These are phyloP conservation scores for Oncorhynchus tshawytscha DNA, from an alignment of 2,113 vertebrate species.

Conservation along the genomic window DNA sequence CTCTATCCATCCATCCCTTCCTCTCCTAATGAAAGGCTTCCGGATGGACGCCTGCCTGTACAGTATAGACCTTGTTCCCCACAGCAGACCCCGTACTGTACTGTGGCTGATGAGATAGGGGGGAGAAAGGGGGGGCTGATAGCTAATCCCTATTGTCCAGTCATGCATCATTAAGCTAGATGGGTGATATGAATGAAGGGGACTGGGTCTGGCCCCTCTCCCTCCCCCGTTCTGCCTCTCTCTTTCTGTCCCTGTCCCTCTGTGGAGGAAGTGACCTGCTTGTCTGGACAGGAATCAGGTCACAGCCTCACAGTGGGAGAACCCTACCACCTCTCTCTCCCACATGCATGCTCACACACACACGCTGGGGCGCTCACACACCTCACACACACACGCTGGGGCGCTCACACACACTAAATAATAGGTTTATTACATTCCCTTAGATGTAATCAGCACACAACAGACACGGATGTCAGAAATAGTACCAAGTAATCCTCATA, in stretches of 20 bases:
- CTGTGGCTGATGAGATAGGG: conserved; percentile 17
- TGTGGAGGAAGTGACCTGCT: conserved; percentile 72
- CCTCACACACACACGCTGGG: neutral
- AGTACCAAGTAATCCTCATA: too few relatives aligned
- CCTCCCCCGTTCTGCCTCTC: conserved; percentile 51
- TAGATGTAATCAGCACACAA: too few relatives aligned
- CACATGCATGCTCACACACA: neutral
- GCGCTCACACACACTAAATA: neutral
- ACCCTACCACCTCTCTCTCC: conserved; percentile 48
- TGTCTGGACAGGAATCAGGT: conserved; percentile 67
- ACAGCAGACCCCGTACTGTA: conserved; percentile 52
- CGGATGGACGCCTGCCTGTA: conserved; percentile 47
- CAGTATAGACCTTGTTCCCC: conserved; percentile 60
- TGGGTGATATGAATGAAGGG: conserved; percentile 60
- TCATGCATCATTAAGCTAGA: conserved; percentile 65
- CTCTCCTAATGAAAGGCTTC: conserved; percentile 57
- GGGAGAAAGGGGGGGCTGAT: conserved; percentile 17
- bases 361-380: neutral
- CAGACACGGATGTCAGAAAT: too few relatives aligned
- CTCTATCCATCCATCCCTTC: conserved; percentile 11
- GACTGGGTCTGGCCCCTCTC: conserved; percentile 46
- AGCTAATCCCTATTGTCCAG: conserved; percentile 60
- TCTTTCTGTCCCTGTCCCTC: conserved; percentile 62
- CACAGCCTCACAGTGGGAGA: conserved; percentile 61
- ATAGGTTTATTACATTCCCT: neutral